Percentiles rank a stretch among this genome's conserved stretches.
phyloP scores from a whole-genome alignment of 2,888 invertebrate species.

The Lingula anatina region DNA sequence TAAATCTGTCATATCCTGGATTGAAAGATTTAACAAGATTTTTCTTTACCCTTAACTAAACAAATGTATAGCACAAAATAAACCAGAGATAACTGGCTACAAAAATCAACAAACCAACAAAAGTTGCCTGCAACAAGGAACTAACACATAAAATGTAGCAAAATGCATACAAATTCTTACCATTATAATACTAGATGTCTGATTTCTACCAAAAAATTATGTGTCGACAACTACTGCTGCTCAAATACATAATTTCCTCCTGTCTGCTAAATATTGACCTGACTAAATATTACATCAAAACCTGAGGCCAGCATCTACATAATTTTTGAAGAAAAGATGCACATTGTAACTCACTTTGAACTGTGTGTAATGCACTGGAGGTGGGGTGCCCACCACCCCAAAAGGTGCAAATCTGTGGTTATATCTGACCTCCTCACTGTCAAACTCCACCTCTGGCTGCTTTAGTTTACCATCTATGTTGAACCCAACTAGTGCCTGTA shows the following conservation, averaged over 20 bases:
- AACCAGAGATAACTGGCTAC: background rate
- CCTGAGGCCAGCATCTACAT: too few relatives aligned
- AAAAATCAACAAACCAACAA: background rate
- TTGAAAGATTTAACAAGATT: too few relatives aligned
- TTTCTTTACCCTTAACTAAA: too few relatives aligned
- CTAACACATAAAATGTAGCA: too few relatives aligned
- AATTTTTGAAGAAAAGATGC: too few relatives aligned
- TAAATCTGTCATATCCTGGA: constrained; percentile 69
- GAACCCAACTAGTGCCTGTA: constrained; percentile 82
- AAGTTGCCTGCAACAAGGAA: background rate
- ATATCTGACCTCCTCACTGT: constrained; percentile 86
- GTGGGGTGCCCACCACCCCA: constrained; percentile 77
- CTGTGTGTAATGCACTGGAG: constrained; percentile 76
- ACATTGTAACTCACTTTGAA: constrained; percentile 33
- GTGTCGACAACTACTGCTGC: too few relatives aligned
- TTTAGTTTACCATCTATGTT: constrained; percentile 78
- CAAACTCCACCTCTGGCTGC: constrained; percentile 82
- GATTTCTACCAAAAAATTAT: too few relatives aligned
- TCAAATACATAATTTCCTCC: too few relatives aligned
- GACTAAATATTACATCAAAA: too few relatives aligned
- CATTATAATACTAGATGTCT: too few relatives aligned
- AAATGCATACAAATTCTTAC: too few relatives aligned
- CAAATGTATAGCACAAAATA: background rate
- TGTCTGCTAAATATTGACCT: too few relatives aligned
- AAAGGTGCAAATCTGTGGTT: constrained; percentile 91